These are phyloP conservation scores for Echeneis naucrates DNA, from an alignment of 2,797 vertebrate species.

Conservation along the genomic window DNA sequence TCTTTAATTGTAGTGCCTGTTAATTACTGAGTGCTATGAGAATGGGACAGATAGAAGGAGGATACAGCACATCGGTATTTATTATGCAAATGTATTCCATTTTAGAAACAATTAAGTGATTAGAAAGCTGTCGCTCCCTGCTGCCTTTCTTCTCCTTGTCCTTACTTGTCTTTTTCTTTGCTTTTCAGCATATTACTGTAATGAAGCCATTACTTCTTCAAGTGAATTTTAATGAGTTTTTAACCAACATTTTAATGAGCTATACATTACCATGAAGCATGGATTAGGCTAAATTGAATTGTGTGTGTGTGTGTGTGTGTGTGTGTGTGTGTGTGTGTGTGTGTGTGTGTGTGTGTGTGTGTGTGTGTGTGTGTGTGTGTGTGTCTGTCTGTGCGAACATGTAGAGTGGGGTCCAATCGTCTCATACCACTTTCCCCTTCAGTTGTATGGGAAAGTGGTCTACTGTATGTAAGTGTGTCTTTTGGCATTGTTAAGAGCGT, in stretches of 20 bases:
- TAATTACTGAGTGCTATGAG: constrained; percentile 86
- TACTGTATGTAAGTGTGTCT: constrained; percentile 51
- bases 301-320: constrained; percentile 71
- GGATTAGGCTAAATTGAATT: constrained; percentile 92
- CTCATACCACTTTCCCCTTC: background rate
- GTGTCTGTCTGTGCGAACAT: constrained; percentile 40
- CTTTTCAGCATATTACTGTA: constrained; percentile 91
- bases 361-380: constrained; percentile 55
- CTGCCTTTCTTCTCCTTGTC: constrained; percentile 84
- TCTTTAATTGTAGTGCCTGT: constrained; percentile 87
- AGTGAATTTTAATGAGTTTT: constrained; percentile 96
- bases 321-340: constrained; percentile 48
- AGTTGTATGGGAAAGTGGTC: no score
- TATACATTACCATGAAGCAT: constrained; percentile 93
- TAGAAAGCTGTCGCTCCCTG: constrained; percentile 88
- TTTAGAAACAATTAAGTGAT: constrained; percentile 94
- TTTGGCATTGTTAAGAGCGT: constrained; percentile 57
- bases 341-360: constrained; percentile 72
- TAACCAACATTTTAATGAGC: constrained; percentile 97
- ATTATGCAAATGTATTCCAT: constrained; percentile 93
- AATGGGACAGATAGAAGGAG: constrained; percentile 77
- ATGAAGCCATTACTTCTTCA: constrained; percentile 95
- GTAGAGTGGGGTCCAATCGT: background rate
- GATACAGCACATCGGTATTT: constrained; percentile 83
- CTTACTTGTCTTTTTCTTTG: constrained; percentile 82